phyloP scores from a whole-genome alignment of 2,888 invertebrate genomes.

The Mesorhabditis spiculigera region DNA sequence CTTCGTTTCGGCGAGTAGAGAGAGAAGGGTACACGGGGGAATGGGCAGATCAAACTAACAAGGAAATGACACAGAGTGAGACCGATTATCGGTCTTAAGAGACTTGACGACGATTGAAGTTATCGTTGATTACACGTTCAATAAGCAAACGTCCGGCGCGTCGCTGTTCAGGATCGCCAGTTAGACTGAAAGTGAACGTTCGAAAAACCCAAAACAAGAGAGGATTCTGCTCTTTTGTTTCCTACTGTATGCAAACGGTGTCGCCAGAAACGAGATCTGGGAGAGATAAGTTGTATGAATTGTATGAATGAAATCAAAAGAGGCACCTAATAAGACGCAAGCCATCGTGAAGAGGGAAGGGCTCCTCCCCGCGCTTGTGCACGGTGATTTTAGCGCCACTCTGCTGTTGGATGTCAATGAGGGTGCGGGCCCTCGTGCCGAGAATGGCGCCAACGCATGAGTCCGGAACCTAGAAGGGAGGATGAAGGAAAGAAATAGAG shows the following conservation, averaged over 20 bases:
- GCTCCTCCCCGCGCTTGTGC: slow-evolving; percentile 17
- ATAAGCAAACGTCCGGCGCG: slow-evolving; percentile 36
- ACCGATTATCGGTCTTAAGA: neutral
- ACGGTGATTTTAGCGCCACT: slow-evolving; percentile 97
- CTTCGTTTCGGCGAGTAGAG: neutral
- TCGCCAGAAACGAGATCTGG: neutral
- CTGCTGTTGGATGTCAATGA: slow-evolving; percentile 86
- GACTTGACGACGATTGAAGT: slow-evolving; percentile 27
- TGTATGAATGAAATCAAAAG: neutral
- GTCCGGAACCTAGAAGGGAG: slow-evolving; percentile 75
- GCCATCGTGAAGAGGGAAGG: neutral
- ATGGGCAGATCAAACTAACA: neutral
- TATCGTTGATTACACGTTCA: slow-evolving; percentile 45
- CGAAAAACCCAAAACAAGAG: neutral
- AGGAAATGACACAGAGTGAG: neutral
- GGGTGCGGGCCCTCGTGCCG: slow-evolving; percentile 90
- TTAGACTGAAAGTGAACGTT: slow-evolving; percentile 40
- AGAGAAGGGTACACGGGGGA: neutral
- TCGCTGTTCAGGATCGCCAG: slow-evolving; percentile 44
- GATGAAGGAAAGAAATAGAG: neutral
- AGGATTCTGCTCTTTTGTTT: no score
- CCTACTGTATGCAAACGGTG: slow-evolving; percentile 2
- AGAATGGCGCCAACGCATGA: slow-evolving; percentile 96
- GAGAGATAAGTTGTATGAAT: neutral
- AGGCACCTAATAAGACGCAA: neutral